Conservation (phyloP, 2,888 invertebrate species). For the Phoenoteleia sp. region DNA sequence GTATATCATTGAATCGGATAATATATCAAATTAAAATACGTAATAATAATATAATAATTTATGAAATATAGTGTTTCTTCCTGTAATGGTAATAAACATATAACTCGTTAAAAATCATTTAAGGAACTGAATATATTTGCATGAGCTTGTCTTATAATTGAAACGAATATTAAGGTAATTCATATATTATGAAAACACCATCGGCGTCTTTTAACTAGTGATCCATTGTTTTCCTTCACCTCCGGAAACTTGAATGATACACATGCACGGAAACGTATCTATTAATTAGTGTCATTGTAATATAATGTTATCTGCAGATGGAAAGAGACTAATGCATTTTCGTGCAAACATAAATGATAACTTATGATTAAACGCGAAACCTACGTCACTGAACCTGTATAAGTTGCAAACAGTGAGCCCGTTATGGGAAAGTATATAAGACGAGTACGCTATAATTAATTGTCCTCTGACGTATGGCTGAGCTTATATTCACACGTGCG, state of each 20-base stretch:
- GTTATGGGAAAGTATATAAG: slow-evolving; percentile 66
- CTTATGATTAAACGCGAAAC: slow-evolving; percentile 62
- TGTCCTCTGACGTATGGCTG: slow-evolving; percentile 65
- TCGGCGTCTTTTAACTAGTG: slow-evolving; percentile 18
- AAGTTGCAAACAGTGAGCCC: slow-evolving; percentile 53
- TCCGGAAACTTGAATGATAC: slow-evolving; percentile 28
- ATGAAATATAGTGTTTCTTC: too few species aligned
- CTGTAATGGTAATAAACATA: too few species aligned
- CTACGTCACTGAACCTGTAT: slow-evolving; percentile 55
- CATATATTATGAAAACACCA: slow-evolving; percentile 37
- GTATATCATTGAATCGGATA: too few species aligned
- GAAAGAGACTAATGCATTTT: slow-evolving; percentile 70
- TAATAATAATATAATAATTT: too few species aligned
- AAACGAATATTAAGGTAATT: too few species aligned
- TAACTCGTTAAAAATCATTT: too few species aligned
- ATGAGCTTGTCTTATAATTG: too few species aligned
- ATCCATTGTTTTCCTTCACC: slow-evolving; percentile 23
- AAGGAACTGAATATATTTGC: too few species aligned
- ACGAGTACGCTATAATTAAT: slow-evolving; percentile 74
- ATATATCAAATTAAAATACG: too few species aligned
- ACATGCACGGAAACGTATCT: slow-evolving; percentile 58
- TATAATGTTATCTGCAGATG: slow-evolving; percentile 50
- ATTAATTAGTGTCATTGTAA: slow-evolving; percentile 69
- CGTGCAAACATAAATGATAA: slow-evolving; percentile 61
- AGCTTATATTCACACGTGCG: slow-evolving; percentile 71